phyloP scores from a whole-genome alignment of 2,888 invertebrate genomes.

The Muscina levida region DNA sequence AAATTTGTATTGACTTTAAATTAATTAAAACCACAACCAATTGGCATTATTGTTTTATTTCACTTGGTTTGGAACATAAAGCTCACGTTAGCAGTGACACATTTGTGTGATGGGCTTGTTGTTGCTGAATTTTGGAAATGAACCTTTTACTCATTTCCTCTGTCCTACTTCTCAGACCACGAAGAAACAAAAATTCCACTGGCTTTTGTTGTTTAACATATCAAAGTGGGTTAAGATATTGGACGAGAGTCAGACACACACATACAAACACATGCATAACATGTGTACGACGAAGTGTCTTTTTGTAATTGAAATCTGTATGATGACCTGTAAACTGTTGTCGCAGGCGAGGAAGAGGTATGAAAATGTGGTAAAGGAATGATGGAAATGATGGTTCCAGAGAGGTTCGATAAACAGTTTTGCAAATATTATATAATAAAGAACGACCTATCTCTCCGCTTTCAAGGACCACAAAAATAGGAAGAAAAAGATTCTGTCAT shows the following conservation, averaged over 20 bases:
- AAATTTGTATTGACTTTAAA: constrained; percentile 67
- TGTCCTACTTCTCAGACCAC: constrained; percentile 58
- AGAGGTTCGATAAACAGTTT: no score
- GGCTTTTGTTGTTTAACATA: constrained; percentile 41
- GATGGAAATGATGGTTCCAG: no score
- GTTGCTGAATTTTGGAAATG: constrained; percentile 34
- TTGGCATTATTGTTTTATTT: constrained; percentile 60
- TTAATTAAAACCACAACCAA: constrained; percentile 66
- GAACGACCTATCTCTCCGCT: no score
- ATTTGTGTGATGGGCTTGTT: constrained; percentile 17
- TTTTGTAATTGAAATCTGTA: constrained; percentile 60
- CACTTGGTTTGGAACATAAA: constrained; percentile 48
- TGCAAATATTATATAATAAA: no score
- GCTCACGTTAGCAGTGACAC: constrained; percentile 61
- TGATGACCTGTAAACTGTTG: constrained; percentile 23
- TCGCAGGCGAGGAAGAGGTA: background rate
- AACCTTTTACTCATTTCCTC: constrained; percentile 55
- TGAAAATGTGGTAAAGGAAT: background rate
- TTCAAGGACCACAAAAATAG: no score
- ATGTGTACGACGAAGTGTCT: constrained; percentile 32
- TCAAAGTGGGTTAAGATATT: constrained; percentile 57
- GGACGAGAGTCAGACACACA: constrained; percentile 42
- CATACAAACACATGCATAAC: constrained; percentile 51
- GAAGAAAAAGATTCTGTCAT: no score
- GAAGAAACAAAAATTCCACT: background rate